Evolutionary conservation across 2,888 invertebrate genomes (phyloP).

Genomic region (Drosophila atripex): DNA sequence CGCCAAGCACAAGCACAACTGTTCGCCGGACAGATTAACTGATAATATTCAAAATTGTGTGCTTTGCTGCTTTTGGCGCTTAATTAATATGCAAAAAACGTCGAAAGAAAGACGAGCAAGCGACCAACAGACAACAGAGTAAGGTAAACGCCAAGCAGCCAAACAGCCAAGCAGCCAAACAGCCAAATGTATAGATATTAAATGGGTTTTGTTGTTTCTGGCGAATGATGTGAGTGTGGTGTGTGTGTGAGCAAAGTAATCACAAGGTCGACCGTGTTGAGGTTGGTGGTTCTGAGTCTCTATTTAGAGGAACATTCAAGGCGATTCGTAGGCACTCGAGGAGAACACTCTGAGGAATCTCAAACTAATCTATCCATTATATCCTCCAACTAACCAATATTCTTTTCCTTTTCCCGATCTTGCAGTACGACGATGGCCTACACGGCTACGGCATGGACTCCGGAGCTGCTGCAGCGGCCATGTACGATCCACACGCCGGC

Average conservation of each 20-base stretch:
- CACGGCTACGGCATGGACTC: constrained; percentile 93
- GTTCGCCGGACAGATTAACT: constrained; percentile 62
- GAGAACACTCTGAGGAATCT: neutral
- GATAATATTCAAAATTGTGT: constrained; percentile 74
- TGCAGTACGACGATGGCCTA: constrained; percentile 97
- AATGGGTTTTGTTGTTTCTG: constrained; percentile 9
- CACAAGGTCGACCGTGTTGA: constrained; percentile 71
- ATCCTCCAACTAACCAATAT: constrained; percentile 4
- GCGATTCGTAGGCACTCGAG: too few species aligned
- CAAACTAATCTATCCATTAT: neutral
- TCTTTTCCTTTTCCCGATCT: constrained; percentile 48
- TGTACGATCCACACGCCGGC: constrained; percentile 91
- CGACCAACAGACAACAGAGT: constrained; percentile 28
- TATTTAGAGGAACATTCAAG: neutral
- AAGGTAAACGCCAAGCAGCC: constrained; percentile 6
- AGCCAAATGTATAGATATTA: constrained; percentile 29
- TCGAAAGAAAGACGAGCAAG: constrained; percentile 62
- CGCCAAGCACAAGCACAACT: constrained; percentile 18
- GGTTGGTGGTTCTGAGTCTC: constrained; percentile 40
- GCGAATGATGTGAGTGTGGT: neutral
- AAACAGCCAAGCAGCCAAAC: constrained; percentile 5
- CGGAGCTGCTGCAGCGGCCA: constrained; percentile 86
- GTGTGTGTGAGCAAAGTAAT: constrained; percentile 60
- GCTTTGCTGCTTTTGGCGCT: constrained; percentile 72
- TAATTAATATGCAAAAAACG: constrained; percentile 83